These are phyloP conservation scores for Paragorgia papillata DNA, from an alignment of 92 coral and sea anemone species.

Conservation along the genomic window DNA sequence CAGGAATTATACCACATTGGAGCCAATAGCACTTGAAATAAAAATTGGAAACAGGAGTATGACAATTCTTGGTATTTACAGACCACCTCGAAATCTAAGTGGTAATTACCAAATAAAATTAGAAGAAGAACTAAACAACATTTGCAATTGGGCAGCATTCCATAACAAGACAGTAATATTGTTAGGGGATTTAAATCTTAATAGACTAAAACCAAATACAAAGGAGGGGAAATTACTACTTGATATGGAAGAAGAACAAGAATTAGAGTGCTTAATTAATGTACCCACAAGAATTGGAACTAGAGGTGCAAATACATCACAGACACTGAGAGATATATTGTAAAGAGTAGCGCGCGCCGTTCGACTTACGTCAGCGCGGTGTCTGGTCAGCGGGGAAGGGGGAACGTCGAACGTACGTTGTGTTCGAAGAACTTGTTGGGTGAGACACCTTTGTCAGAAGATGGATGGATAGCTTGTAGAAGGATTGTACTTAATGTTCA, in stretches of 20 bases:
- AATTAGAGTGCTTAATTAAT: neutral
- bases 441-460: too few species aligned
- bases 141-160: slow-evolving; percentile 52
- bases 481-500: too few species aligned
- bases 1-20: slow-evolving; percentile 40
- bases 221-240: slow-evolving; percentile 52
- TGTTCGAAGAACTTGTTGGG: too few species aligned
- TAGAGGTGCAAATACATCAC: too few species aligned
- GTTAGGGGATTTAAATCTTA: slow-evolving; percentile 54
- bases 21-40: slow-evolving; percentile 45
- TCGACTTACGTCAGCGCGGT: too few species aligned
- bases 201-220: slow-evolving; percentile 39
- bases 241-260: neutral
- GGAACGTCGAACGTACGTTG: too few species aligned
- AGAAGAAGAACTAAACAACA: slow-evolving; percentile 53
- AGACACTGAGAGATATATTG: too few species aligned
- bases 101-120: slow-evolving; percentile 11
- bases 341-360: too few species aligned
- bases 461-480: too few species aligned
- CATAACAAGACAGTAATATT: slow-evolving; percentile 4
- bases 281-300: slow-evolving; percentile 9
- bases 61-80: slow-evolving; percentile 39
- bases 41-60: slow-evolving; percentile 12
- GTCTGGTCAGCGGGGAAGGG: too few species aligned
- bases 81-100: slow-evolving; percentile 43